Evolutionary conservation across 2,113 vertebrate genomes (phyloP), one percentile per base, ranked within the genome.

Genomic region (Oenanthe melanoleuca): DNA sequence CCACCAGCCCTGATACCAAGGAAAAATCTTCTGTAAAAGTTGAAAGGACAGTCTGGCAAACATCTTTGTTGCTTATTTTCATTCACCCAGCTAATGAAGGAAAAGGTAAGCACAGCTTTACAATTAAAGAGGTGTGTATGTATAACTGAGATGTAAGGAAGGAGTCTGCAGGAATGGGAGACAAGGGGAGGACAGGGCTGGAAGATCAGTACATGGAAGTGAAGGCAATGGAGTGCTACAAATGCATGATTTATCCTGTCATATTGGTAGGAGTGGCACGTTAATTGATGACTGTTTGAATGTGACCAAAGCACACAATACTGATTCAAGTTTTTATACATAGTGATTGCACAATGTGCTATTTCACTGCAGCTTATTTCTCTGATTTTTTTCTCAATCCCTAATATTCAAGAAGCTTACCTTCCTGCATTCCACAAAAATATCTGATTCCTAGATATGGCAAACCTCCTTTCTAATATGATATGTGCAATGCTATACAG

Each of bases 51-150:
- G 11, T 3, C 8, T 79, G 29, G 18, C 4, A 72, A 12, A 8
- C 8, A 15, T 56, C 16, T 64, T 52, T 14, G 9, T 38, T 60
- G 21, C 11, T 37, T 78, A 28, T 70, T 81, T 74, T 49, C 6
- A 53, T 78, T 69, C 31, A 65, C 14, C 1, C 24, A n/a, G 13
- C 1, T 44, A 52, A 66, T n/a, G 40, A 60, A 38, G 12, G 22
- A 57, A 89, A 78, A 40, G 2, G 4, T 16, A 80, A 40, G 49
- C 5, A n/a, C 4, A 56, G 4, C 1, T 81, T 71, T 89, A 12
- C 40, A 5, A 28, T 65, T 80, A 33, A 42, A 80, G 9, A 63
- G 2, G 2, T 34, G 1, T 38, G 7, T 5, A 0, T 12, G 9
- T 49, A 5, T 15, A 29, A 49, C 9, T 49, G 50, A 55, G 28